phyloP scores from a whole-genome alignment of 2,113 vertebrate species.

The Cricetomys ansorgei region DNA sequence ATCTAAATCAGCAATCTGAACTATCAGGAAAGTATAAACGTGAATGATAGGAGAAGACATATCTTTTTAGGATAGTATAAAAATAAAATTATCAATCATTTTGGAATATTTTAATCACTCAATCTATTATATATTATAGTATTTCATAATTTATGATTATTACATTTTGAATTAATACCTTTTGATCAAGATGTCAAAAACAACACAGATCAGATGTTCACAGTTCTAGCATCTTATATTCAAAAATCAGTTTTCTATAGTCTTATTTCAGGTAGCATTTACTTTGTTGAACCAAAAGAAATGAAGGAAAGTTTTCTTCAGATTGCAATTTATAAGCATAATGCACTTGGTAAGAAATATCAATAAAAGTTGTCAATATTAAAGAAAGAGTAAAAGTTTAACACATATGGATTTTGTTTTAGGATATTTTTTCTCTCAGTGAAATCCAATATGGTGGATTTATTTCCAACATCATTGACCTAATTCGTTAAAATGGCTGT shows the following conservation, averaged over 20 bases:
- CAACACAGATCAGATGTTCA: neutral
- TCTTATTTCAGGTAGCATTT: neutral
- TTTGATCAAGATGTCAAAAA: neutral
- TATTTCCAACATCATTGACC: slow-evolving; percentile 29
- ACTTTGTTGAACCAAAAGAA: neutral
- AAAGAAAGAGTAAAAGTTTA: neutral
- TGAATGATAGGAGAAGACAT: neutral
- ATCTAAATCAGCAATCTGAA: neutral
- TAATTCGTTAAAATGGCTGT: neutral
- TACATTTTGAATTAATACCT: neutral
- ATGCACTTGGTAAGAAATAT: neutral
- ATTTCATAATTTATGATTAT: neutral
- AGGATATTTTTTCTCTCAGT: neutral
- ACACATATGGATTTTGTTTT: neutral
- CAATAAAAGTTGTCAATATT: neutral
- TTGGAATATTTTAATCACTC: neutral
- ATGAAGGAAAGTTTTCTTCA: neutral
- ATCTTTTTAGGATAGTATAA: neutral
- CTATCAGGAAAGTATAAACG: neutral
- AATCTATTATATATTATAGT: neutral
- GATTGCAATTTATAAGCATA: neutral
- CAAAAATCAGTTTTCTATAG: neutral
- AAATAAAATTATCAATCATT: neutral
- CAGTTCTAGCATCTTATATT: neutral
- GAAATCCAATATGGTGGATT: neutral